These are phyloP conservation scores for Adela reaumurella DNA, from an alignment of 2,888 invertebrate genomes.

Conservation along the genomic window DNA sequence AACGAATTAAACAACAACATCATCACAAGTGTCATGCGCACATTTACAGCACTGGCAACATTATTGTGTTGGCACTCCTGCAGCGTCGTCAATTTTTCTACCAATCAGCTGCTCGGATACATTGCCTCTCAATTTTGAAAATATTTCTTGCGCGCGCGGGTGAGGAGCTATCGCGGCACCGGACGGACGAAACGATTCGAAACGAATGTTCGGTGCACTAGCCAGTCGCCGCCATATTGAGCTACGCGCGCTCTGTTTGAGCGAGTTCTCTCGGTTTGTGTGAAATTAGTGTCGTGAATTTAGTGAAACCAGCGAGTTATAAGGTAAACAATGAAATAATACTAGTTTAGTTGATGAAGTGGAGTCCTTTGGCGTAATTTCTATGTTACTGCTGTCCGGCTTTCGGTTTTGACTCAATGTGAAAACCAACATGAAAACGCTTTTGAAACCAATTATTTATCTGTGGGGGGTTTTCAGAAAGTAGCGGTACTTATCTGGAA, in stretches of 20 bases:
- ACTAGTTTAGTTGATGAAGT: neutral
- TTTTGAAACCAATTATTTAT: no score
- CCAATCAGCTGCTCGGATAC: constrained; percentile 8
- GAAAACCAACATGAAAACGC: no score
- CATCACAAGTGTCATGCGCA: no score
- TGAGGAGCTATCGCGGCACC: no score
- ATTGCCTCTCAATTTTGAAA: constrained; percentile 6
- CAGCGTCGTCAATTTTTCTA: constrained; percentile 10
- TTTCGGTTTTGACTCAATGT: no score
- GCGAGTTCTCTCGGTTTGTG: constrained; percentile 6
- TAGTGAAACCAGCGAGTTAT: neutral
- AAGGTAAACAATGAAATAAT: neutral
- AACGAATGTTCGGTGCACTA: no score
- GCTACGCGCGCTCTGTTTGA: constrained; percentile 10
- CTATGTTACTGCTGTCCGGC: neutral
- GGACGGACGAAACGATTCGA: neutral
- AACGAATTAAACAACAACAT: no score
- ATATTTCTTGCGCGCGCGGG: neutral
- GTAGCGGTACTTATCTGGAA: no score
- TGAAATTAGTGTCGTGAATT: neutral
- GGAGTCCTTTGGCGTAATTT: neutral
- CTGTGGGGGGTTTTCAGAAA: no score
- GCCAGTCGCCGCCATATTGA: constrained; percentile 13
- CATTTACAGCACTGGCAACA: no score
- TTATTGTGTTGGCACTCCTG: constrained; percentile 7